Conservation (phyloP, 2,888 invertebrate genomes). For the Leptarthrus brevirostris region DNA sequence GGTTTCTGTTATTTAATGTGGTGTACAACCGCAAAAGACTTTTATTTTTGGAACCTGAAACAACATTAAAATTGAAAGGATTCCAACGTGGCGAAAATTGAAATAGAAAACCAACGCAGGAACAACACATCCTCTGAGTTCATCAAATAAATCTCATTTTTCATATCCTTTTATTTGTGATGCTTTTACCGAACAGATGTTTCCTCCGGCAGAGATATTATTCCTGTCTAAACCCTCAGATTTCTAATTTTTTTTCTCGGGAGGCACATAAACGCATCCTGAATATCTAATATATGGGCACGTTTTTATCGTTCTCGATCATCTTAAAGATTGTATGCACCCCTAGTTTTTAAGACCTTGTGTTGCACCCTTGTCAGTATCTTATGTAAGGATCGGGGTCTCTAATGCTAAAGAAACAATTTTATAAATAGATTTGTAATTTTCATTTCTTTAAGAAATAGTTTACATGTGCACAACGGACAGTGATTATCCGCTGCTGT, state of each 20-base stretch:
- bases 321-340: background rate
- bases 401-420: background rate
- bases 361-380: constrained; percentile 30
- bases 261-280: constrained; percentile 7
- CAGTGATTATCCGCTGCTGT: too few species aligned
- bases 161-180: constrained; percentile 34
- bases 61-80: too few species aligned
- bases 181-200: constrained; percentile 38
- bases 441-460: constrained; percentile 31
- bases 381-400: background rate
- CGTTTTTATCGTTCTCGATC: constrained; percentile 16
- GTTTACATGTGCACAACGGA: constrained; percentile 21
- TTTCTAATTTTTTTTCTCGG: background rate
- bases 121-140: constrained; percentile 10
- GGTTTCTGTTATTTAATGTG: too few species aligned
- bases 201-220: constrained; percentile 3
- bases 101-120: constrained; percentile 8
- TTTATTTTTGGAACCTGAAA: too few species aligned
- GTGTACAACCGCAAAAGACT: too few species aligned
- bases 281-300: constrained; percentile 29
- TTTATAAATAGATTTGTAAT: constrained; percentile 1
- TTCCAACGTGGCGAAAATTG: background rate
- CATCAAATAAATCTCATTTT: constrained; percentile 31
- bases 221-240: background rate
- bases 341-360: background rate